phyloP scores from a whole-genome alignment of 2,797 vertebrate species.

The Phrynocephalus guinanensis region DNA sequence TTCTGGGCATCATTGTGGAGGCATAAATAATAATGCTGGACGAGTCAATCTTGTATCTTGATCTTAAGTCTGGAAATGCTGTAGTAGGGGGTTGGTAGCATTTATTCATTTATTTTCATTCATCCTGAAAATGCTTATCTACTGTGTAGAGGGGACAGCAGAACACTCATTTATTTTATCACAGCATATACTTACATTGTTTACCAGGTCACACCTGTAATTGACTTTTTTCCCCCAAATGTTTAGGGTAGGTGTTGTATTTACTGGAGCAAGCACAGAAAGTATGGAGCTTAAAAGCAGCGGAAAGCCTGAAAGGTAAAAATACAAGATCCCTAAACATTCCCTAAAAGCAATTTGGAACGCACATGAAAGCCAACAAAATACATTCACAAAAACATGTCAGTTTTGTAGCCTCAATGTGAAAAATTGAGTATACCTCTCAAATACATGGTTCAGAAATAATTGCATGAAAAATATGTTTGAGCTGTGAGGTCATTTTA shows the following conservation, averaged over 20 bases:
- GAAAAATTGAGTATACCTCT: background rate
- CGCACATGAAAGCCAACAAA: background rate
- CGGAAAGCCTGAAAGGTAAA: constrained; percentile 91
- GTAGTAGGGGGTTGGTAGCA: background rate
- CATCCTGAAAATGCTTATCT: background rate
- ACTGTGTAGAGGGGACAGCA: background rate
- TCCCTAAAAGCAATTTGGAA: background rate
- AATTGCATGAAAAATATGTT: background rate
- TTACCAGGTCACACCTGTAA: background rate
- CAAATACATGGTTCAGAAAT: background rate
- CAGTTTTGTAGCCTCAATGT: background rate
- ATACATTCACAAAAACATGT: background rate
- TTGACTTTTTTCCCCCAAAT: constrained; percentile 39
- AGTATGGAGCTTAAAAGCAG: constrained; percentile 92
- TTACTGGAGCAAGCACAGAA: constrained; percentile 85
- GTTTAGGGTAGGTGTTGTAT: constrained; percentile 89
- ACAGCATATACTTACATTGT: background rate
- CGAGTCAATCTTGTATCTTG: background rate
- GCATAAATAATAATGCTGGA: background rate
- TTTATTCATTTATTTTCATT: background rate
- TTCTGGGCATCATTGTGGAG: background rate
- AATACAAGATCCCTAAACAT: background rate
- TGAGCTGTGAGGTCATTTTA: background rate
- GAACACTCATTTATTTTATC: background rate
- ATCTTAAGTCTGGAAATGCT: background rate